These are phyloP conservation scores for Cataglyphis albicans DNA, from an alignment of 2,888 invertebrate genomes.

Conservation along the genomic window DNA sequence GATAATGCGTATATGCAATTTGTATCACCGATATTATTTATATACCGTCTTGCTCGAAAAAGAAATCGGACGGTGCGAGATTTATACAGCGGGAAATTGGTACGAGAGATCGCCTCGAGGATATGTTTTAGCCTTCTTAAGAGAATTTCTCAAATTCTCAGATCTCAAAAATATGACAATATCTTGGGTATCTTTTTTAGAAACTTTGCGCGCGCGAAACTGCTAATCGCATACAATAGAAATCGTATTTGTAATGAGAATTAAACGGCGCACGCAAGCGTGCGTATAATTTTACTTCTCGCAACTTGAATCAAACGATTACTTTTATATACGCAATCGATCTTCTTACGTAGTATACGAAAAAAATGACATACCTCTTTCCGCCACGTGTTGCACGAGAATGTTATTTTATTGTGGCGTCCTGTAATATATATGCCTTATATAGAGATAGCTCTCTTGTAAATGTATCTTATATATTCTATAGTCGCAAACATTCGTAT, in stretches of 20 bases:
- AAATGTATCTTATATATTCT: neutral
- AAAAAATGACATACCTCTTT: conserved; percentile 39
- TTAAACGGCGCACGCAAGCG: conserved; percentile 43
- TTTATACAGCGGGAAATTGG: neutral
- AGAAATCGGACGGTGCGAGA: conserved; percentile 20
- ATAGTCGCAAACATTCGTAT: neutral
- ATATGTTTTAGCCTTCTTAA: neutral
- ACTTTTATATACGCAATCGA: conserved; percentile 31
- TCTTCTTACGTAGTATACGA: neutral
- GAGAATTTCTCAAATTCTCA: neutral
- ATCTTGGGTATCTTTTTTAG: neutral
- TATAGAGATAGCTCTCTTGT: neutral
- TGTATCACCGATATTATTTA: conserved; percentile 24
- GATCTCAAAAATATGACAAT: neutral
- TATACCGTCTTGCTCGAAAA: conserved; percentile 1
- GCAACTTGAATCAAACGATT: neutral
- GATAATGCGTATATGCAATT: conserved; percentile 14
- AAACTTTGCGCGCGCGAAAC: neutral
- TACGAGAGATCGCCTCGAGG: neutral
- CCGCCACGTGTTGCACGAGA: conserved; percentile 17
- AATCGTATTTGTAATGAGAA: conserved; percentile 17
- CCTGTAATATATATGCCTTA: neutral
- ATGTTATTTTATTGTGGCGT: conserved; percentile 29
- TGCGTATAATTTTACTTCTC: conserved; percentile 2
- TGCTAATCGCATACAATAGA: conserved; percentile 37